phyloP scores from a whole-genome alignment of 2,888 invertebrate species.

The Cordilura impudica region DNA sequence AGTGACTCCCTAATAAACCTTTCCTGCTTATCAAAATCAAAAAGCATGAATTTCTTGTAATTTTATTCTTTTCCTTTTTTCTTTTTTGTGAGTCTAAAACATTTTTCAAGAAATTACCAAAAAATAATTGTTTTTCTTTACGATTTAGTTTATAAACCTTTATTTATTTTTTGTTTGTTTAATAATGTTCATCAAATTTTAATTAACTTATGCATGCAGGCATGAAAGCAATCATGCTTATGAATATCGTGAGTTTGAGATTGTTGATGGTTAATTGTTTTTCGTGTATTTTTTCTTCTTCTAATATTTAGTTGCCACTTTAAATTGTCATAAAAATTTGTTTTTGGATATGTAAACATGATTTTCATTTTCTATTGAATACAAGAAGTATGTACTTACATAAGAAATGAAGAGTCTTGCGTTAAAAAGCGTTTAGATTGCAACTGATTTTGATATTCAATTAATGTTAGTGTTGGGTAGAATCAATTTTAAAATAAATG shows the following conservation, averaged over 20 bases:
- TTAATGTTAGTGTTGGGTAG: too few species aligned
- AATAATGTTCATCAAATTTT: neutral
- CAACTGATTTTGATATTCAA: too few species aligned
- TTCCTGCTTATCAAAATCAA: too few species aligned
- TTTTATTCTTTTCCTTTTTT: too few species aligned
- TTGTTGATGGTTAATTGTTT: slow-evolving; percentile 19
- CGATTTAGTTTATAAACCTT: neutral
- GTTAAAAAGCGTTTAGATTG: too few species aligned
- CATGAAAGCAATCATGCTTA: neutral
- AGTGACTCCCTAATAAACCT: too few species aligned
- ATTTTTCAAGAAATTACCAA: slow-evolving; percentile 16
- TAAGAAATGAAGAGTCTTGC: too few species aligned
- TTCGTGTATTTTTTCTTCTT: neutral
- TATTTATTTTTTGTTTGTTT: neutral
- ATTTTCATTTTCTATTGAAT: neutral
- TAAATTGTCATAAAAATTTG: slow-evolving; percentile 31
- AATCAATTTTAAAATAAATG: too few species aligned
- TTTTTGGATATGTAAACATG: slow-evolving; percentile 28
- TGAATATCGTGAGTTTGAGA: slow-evolving; percentile 13
- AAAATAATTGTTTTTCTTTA: slow-evolving; percentile 3
- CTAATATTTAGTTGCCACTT: slow-evolving; percentile 14
- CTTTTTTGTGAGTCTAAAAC: neutral
- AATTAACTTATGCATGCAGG: neutral
- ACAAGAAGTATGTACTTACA: too few species aligned
- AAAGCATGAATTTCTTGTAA: too few species aligned